Conservation (phyloP, 2,797 vertebrate genomes). For the Crenuchus spilurus region DNA sequence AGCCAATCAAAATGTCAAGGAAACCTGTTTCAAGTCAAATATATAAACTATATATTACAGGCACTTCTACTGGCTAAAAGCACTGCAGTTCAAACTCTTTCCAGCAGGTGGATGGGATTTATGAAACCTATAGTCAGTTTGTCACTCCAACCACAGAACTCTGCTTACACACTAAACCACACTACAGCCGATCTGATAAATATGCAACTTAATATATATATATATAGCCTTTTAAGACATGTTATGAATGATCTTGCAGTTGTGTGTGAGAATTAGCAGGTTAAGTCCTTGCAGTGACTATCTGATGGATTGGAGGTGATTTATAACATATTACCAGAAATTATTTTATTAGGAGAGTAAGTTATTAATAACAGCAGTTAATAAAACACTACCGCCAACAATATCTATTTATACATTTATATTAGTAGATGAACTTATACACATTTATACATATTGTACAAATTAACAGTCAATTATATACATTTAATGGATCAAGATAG, state of each 20-base stretch:
- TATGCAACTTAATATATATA: too few relatives aligned
- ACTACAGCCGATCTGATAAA: too few relatives aligned
- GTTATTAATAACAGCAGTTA: background rate
- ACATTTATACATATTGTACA: too few relatives aligned
- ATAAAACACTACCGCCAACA: too few relatives aligned
- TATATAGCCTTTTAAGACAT: too few relatives aligned
- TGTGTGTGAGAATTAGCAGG: background rate
- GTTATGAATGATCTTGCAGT: background rate
- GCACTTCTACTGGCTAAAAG: background rate
- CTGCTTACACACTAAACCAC: background rate
- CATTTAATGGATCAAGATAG: too few relatives aligned
- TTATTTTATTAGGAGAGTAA: background rate
- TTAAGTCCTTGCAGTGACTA: background rate
- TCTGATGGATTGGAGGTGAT: background rate
- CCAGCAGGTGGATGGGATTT: constrained; percentile 65
- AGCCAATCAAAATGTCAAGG: background rate
- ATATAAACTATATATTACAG: background rate
- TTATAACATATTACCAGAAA: background rate
- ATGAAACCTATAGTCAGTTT: constrained; percentile 26
- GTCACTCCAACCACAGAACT: background rate
- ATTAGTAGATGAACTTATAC: too few relatives aligned
- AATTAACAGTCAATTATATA: too few relatives aligned
- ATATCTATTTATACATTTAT: too few relatives aligned
- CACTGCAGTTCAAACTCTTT: constrained; percentile 51
- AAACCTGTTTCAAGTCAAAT: background rate